phyloP scores from a whole-genome alignment of 2,113 vertebrate species.

The Lampris megalopsis region DNA sequence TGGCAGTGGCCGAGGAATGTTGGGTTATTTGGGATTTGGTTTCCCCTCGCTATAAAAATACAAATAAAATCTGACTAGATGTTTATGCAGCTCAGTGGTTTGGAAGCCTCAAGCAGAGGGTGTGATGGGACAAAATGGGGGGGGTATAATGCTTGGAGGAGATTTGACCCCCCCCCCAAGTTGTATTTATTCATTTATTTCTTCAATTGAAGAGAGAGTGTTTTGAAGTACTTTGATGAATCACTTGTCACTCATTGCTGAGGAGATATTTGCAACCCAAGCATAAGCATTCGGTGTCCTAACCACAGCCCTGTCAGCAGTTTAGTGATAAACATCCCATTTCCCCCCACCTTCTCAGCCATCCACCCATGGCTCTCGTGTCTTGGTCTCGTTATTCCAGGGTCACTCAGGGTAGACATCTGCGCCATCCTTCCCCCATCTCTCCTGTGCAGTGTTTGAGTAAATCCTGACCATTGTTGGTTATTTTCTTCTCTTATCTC shows the following conservation, averaged over 20 bases:
- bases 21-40: slow-evolving; percentile 60
- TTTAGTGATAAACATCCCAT: background rate
- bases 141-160: background rate
- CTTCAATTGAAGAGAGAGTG: background rate
- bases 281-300: background rate
- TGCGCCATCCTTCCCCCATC: background rate
- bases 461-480: slow-evolving; percentile 2
- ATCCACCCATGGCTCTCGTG: slow-evolving; percentile 18
- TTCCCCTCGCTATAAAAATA: slow-evolving; percentile 70
- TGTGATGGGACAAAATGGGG: background rate
- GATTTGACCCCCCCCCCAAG: no score
- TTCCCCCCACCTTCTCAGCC: no score
- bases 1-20: slow-evolving; percentile 58
- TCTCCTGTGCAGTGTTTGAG: background rate
- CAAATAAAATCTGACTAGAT: slow-evolving; percentile 61
- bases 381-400: slow-evolving; percentile 38
- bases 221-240: background rate
- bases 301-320: background rate
- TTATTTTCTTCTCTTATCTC: background rate
- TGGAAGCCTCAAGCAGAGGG: slow-evolving; percentile 21
- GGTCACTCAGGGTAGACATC: slow-evolving; percentile 49
- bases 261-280: background rate
- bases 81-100: slow-evolving; percentile 59
- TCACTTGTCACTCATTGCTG: background rate
- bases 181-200: no score